Percentiles rank a stretch among this genome's conserved stretches.
phyloP scores from a whole-genome alignment of 1,140 invertebrate genomes.

The Popillia japonica region DNA sequence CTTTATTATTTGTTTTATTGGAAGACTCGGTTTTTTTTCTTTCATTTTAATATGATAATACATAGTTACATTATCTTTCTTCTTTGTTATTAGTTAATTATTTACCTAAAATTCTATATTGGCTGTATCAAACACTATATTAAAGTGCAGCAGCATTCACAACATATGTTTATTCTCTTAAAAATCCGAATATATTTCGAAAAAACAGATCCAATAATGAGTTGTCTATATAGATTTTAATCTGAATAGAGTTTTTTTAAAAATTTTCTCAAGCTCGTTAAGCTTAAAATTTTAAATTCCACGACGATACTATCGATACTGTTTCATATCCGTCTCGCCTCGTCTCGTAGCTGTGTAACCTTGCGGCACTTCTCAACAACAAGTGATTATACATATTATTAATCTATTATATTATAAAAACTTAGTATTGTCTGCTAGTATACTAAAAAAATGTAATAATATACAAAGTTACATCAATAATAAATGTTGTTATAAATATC shows the following conservation, averaged over 20 bases:
- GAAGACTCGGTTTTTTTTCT: constrained; percentile 59
- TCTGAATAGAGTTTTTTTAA: not conserved
- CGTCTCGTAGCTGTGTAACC: not conserved
- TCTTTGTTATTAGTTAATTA: too few relatives aligned
- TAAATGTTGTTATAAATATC: constrained; percentile 28
- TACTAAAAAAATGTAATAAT: constrained; percentile 4
- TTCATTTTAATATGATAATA: not conserved
- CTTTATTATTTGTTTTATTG: constrained; percentile 62
- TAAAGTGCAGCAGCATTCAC: constrained; percentile 47
- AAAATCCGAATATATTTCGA: constrained; percentile 2
- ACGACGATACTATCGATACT: too few relatives aligned
- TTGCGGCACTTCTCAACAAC: not conserved
- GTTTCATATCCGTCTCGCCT: too few relatives aligned
- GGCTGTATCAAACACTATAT: constrained; percentile 51
- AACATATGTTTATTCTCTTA: constrained; percentile 6
- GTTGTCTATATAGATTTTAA: not conserved
- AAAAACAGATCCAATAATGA: not conserved
- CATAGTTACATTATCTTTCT: constrained; percentile 55
- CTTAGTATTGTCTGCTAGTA: constrained; percentile 31
- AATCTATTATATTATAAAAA: constrained; percentile 26
- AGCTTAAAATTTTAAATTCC: not conserved
- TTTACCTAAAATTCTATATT: constrained; percentile 16
- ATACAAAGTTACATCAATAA: constrained; percentile 28
- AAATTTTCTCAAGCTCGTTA: not conserved
- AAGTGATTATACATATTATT: constrained; percentile 9